Conservation (phyloP, 2,113 vertebrate species). For the Hippocampus guttulatus region DNA sequence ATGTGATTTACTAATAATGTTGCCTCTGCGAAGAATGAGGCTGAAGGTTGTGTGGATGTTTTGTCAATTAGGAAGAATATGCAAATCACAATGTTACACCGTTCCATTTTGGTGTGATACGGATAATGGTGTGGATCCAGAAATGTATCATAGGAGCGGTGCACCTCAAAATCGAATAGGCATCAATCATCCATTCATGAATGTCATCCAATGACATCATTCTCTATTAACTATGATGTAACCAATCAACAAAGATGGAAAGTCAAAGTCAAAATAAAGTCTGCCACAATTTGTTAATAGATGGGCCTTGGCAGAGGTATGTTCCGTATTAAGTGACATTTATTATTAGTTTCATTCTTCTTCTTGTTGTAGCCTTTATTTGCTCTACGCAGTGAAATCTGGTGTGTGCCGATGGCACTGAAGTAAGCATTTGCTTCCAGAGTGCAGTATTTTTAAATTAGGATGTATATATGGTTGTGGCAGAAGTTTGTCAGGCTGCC, state of each 20-base stretch:
- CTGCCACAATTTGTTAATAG: not conserved
- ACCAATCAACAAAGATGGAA: not conserved
- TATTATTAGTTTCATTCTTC: not conserved
- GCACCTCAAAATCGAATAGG: not conserved
- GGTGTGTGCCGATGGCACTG: not conserved
- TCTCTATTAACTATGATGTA: not conserved
- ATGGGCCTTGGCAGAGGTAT: not conserved
- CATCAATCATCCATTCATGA: not conserved
- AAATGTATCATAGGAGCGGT: not conserved
- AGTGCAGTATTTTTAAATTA: not conserved
- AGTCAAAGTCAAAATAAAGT: not conserved
- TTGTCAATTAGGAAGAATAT: not conserved
- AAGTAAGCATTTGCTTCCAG: not conserved
- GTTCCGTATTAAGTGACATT: not conserved
- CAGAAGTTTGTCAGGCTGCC: constrained; percentile 1
- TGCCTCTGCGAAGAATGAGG: not conserved
- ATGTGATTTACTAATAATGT: not conserved
- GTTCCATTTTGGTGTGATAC: not conserved
- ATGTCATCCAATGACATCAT: not conserved
- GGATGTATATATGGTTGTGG: not conserved
- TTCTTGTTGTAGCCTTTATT: not conserved
- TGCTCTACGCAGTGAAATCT: not conserved
- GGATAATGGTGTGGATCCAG: not conserved
- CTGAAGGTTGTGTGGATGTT: not conserved
- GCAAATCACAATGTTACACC: not conserved